phyloP scores from a whole-genome alignment of 2,797 vertebrate genomes.

The Hephaestus fuliginosus region DNA sequence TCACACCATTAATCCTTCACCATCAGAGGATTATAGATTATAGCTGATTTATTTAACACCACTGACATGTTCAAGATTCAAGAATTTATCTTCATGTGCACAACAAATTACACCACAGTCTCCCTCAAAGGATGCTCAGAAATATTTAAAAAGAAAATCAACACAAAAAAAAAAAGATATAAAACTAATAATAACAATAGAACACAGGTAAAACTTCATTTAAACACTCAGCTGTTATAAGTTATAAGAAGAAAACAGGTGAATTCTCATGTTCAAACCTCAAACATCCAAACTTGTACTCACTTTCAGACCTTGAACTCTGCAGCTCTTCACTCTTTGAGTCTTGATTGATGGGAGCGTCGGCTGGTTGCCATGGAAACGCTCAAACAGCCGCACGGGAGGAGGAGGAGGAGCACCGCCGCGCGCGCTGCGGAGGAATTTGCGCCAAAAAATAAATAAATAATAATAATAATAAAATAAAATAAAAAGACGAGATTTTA shows the following conservation, averaged over 20 bases:
- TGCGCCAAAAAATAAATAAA: background rate
- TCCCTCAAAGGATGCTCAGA: too few species aligned
- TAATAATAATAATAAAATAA: too few species aligned
- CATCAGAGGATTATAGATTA: background rate
- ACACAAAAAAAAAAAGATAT: too few species aligned
- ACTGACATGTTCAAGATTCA: background rate
- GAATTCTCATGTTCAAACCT: too few species aligned
- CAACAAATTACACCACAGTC: too few species aligned
- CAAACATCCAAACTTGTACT: slow-evolving; percentile 13
- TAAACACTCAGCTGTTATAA: too few species aligned
- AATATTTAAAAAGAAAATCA: too few species aligned
- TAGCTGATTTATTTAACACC: background rate
- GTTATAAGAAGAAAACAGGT: too few species aligned
- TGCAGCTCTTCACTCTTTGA: background rate
- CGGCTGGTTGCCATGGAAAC: slow-evolving; percentile 57
- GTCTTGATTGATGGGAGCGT: slow-evolving; percentile 47
- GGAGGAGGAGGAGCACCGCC: background rate
- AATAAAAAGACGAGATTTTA: too few species aligned
- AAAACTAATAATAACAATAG: too few species aligned
- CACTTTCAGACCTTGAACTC: slow-evolving; percentile 5
- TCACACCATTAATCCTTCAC: background rate
- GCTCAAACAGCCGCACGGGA: slow-evolving; percentile 49
- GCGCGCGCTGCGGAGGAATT: background rate
- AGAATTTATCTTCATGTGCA: too few species aligned
- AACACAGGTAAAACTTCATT: too few species aligned